These are phyloP conservation scores for Microcaecilia unicolor DNA, from an alignment of 2,797 vertebrate genomes.

Conservation along the genomic window DNA sequence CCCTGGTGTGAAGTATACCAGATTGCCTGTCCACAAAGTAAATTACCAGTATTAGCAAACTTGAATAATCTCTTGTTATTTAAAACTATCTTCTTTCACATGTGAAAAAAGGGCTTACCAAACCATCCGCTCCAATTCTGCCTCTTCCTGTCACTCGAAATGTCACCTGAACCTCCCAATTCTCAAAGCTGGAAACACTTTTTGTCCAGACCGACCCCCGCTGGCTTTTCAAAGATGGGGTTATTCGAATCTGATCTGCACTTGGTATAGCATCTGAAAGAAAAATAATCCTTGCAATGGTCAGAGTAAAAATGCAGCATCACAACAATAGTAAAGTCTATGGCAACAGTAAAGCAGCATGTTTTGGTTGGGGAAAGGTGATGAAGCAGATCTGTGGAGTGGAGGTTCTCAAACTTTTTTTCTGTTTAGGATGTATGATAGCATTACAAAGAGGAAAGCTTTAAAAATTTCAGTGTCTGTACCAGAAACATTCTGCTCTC, in stretches of 20 bases:
- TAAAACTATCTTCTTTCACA: not conserved
- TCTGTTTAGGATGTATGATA: too few relatives aligned
- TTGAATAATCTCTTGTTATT: too few relatives aligned
- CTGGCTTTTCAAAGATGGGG: constrained; percentile 88
- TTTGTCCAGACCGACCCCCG: constrained; percentile 89
- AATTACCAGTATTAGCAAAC: too few relatives aligned
- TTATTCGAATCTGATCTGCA: constrained; percentile 88
- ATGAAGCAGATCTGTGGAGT: too few relatives aligned
- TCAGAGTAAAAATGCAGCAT: too few relatives aligned
- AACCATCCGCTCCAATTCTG: constrained; percentile 85
- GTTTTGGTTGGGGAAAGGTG: too few relatives aligned
- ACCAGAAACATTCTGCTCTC: too few relatives aligned
- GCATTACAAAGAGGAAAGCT: too few relatives aligned
- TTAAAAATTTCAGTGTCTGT: too few relatives aligned
- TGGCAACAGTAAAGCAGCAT: too few relatives aligned
- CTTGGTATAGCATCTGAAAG: constrained; percentile 89
- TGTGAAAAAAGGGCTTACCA: constrained; percentile 57
- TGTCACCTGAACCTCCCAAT: constrained; percentile 89
- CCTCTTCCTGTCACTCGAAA: constrained; percentile 90
- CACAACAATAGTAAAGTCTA: not conserved
- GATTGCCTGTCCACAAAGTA: constrained; percentile 60
- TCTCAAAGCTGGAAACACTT: constrained; percentile 64
- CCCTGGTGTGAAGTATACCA: constrained; percentile 85
- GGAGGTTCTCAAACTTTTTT: too few relatives aligned
- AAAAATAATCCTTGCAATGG: not conserved